These are phyloP conservation scores for Tetropium fuscum DNA, from an alignment of 2,888 invertebrate genomes.

Conservation along the genomic window DNA sequence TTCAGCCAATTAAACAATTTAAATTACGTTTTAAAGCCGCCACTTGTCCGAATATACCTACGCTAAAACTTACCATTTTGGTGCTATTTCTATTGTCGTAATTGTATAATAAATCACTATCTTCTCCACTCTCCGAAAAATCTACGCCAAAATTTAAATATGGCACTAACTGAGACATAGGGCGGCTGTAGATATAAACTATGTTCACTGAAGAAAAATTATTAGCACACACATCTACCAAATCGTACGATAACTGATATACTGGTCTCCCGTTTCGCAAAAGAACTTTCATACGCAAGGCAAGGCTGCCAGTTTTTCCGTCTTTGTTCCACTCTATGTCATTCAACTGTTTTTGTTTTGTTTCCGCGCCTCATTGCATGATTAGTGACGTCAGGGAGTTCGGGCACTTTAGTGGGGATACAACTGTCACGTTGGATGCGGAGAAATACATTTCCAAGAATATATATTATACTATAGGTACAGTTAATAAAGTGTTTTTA, in stretches of 20 bases:
- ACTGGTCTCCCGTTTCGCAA: conserved; percentile 3
- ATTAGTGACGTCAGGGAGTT: conserved; percentile 4
- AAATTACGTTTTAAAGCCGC: no score
- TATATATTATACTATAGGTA: no score
- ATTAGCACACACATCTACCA: background rate
- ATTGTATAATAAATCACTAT: conserved; percentile 54
- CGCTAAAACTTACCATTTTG: conserved; percentile 61
- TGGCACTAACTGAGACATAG: conserved; percentile 76
- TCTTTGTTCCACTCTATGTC: conserved; percentile 27
- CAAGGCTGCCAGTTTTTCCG: conserved; percentile 15
- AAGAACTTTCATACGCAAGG: conserved; percentile 28
- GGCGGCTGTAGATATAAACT: conserved; percentile 55
- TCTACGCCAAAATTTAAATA: conserved; percentile 64
- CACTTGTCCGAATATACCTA: no score
- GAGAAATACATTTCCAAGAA: no score
- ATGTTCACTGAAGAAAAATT: background rate
- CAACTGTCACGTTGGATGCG: no score
- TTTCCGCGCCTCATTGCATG: background rate
- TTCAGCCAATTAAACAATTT: no score
- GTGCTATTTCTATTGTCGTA: conserved; percentile 47
- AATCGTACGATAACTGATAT: background rate
- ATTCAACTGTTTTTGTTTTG: conserved; percentile 4
- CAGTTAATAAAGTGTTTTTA: no score
- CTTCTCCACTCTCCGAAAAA: conserved; percentile 51
- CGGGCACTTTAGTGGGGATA: background rate